These are phyloP conservation scores for Ophiodon elongatus DNA, from an alignment of 2,113 vertebrate species.

Conservation along the genomic window DNA sequence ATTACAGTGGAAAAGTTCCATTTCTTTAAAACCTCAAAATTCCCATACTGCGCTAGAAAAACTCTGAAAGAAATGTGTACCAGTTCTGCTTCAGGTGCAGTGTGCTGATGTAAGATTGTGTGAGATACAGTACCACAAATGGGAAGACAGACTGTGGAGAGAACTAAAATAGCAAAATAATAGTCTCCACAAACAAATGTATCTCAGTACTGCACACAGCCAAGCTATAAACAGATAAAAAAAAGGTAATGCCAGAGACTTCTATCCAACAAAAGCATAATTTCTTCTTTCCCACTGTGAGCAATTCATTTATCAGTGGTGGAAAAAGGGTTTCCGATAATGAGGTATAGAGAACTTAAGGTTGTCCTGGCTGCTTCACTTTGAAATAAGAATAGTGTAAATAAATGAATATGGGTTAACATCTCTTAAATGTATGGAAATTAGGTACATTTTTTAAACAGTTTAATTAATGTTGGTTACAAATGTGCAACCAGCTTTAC, in stretches of 20 bases:
- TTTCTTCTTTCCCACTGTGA: slow-evolving; percentile 1
- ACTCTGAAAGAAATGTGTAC: slow-evolving; percentile 10
- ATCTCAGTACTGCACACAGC: not conserved
- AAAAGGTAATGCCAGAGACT: not conserved
- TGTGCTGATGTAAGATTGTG: slow-evolving; percentile 5
- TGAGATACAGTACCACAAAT: not conserved
- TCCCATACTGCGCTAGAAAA: not conserved
- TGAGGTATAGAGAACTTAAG: slow-evolving; percentile 22
- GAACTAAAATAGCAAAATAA: not conserved
- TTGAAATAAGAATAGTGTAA: slow-evolving; percentile 1
- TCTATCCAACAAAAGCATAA: not conserved
- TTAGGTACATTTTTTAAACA: not conserved
- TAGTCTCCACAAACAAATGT: not conserved
- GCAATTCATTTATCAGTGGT: slow-evolving; percentile 28
- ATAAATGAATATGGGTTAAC: not conserved
- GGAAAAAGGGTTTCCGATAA: slow-evolving; percentile 1
- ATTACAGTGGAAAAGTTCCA: slow-evolving; percentile 5
- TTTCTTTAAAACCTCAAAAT: slow-evolving; percentile 14
- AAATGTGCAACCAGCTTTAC: slow-evolving; percentile 2
- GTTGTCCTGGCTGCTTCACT: not conserved
- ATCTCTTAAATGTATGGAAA: not conserved
- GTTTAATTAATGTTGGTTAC: not conserved
- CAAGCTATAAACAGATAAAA: not conserved
- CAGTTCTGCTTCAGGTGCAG: not conserved
- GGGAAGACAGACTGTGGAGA: not conserved